These are phyloP conservation scores for Pachyramphus minor DNA, from an alignment of 2,113 vertebrate genomes.

Conservation along the genomic window DNA sequence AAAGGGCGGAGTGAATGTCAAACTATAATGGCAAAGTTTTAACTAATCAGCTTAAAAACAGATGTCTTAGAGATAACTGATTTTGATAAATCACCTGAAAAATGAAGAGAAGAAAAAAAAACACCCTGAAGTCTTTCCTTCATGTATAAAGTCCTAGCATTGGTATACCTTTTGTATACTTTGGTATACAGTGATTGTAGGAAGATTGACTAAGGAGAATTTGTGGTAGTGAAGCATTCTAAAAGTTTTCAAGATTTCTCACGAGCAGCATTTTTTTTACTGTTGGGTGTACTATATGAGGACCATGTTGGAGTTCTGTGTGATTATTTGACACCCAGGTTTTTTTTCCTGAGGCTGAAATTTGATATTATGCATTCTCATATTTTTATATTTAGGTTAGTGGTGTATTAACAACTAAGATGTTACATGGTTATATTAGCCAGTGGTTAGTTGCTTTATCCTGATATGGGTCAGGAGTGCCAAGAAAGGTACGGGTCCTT, in stretches of 20 bases:
- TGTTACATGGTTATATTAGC: neutral
- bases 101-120: neutral
- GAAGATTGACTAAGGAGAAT: neutral
- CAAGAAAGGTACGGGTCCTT: neutral
- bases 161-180: neutral
- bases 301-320: neutral
- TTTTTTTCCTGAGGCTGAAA: neutral
- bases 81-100: neutral
- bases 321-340: neutral
- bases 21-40: neutral
- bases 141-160: neutral
- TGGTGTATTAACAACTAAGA: neutral
- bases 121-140: fast-evolving
- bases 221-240: neutral
- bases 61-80: neutral
- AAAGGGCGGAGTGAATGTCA: neutral
- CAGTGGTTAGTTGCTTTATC: neutral
- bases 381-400: neutral
- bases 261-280: neutral
- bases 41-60: neutral
- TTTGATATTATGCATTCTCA: neutral
- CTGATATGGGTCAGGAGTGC: neutral
- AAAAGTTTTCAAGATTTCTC: neutral
- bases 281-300: neutral
- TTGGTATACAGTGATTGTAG: neutral